phyloP scores from a whole-genome alignment of 2,113 vertebrate genomes.

The Mastomys natalensis region DNA sequence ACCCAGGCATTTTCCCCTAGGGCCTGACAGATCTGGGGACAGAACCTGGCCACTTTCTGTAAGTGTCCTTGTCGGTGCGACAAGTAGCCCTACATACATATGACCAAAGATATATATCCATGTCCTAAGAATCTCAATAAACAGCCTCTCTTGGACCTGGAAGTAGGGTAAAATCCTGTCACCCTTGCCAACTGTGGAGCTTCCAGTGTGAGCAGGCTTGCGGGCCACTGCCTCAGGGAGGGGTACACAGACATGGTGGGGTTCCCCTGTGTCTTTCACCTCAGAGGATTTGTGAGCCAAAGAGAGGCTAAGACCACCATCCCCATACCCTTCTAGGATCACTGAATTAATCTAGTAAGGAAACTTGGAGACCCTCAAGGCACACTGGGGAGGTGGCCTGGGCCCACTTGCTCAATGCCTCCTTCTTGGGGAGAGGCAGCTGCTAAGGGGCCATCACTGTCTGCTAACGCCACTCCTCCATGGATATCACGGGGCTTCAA shows the following conservation, averaged over 20 bases:
- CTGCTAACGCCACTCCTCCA: not conserved
- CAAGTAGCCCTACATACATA: rapidly evolving
- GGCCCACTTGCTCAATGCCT: not conserved
- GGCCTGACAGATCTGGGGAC: not conserved
- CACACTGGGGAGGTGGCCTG: not conserved
- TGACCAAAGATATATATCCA: not conserved
- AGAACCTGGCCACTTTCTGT: not conserved
- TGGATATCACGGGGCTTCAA: not conserved
- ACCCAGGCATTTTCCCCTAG: not conserved
- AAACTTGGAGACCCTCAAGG: not conserved
- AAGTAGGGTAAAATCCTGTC: not conserved
- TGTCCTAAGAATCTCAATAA: not conserved
- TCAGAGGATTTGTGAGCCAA: not conserved
- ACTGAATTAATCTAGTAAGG: not conserved
- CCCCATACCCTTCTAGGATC: not conserved
- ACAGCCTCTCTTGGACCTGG: not conserved
- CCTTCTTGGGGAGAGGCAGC: not conserved
- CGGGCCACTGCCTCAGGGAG: not conserved
- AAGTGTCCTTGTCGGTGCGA: not conserved
- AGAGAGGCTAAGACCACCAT: not conserved
- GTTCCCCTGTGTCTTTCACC: not conserved
- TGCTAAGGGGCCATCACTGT: not conserved
- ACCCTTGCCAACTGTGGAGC: not conserved
- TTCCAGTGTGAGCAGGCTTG: not conserved
- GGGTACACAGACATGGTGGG: rapidly evolving